phyloP scores from a whole-genome alignment of 2,113 vertebrate species.

The Miniopterus natalensis region DNA sequence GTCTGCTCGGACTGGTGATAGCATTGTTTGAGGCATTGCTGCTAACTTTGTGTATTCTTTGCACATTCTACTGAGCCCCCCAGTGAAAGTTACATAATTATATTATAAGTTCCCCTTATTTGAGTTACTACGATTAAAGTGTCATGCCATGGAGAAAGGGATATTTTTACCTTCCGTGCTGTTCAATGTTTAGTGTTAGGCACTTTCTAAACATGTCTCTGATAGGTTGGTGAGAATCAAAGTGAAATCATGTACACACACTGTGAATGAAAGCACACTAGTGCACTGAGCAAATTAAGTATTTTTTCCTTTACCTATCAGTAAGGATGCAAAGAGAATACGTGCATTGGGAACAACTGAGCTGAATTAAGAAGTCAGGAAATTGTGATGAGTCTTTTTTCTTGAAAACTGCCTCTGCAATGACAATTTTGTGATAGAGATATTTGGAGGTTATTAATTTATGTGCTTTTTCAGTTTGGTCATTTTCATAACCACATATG shows the following conservation, averaged over 20 bases:
- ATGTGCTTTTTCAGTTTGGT: not conserved
- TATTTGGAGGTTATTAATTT: conserved; percentile 48
- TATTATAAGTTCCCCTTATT: not conserved
- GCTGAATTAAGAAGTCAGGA: conserved; percentile 56
- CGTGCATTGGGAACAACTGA: not conserved
- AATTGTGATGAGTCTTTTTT: conserved; percentile 34
- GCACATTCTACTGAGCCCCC: not conserved
- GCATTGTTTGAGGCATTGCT: not conserved
- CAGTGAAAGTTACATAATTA: conserved; percentile 23
- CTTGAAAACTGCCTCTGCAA: not conserved
- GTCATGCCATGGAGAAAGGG: not conserved
- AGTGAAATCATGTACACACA: conserved; percentile 24
- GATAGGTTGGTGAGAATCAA: conserved; percentile 43
- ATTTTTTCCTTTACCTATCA: not conserved
- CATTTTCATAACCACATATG: not conserved
- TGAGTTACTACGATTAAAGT: conserved; percentile 19
- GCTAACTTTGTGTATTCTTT: conserved; percentile 42
- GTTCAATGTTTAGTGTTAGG: not conserved
- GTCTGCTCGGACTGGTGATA: not conserved
- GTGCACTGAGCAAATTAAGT: not conserved
- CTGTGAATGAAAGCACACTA: not conserved
- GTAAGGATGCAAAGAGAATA: not conserved
- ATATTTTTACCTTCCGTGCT: conserved; percentile 7
- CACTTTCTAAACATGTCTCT: conserved; percentile 10
- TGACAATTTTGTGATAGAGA: not conserved